Evolutionary conservation across 2,113 vertebrate species (phyloP).

Genomic region (Eulemur rufifrons): DNA sequence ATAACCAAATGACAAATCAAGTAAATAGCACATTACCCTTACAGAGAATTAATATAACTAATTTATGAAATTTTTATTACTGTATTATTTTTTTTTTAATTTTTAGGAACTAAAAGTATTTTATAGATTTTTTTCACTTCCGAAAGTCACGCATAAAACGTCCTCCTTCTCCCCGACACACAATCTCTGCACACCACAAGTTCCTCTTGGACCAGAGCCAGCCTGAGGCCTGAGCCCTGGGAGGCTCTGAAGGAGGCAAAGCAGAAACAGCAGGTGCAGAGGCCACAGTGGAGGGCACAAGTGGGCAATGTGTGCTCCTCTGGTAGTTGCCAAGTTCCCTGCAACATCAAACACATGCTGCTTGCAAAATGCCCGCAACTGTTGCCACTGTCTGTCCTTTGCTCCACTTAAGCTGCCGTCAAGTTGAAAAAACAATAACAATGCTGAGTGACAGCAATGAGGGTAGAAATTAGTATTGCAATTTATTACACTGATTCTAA

Average conservation of each 20-base stretch:
- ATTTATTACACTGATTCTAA: not conserved
- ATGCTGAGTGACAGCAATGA: not conserved
- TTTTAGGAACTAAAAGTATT: not conserved
- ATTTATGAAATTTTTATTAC: not conserved
- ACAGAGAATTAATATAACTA: not conserved
- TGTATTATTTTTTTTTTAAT: not conserved
- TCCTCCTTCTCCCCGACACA: rapidly evolving
- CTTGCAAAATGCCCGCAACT: not conserved
- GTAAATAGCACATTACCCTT: not conserved
- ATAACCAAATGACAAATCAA: slow-evolving; percentile 8
- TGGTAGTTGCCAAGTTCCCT: not conserved
- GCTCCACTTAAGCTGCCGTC: not conserved
- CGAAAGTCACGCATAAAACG: not conserved
- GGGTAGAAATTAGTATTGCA: not conserved
- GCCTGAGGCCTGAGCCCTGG: not conserved
- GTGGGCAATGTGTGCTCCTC: not conserved
- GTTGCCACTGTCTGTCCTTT: not conserved
- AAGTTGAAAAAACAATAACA: not conserved
- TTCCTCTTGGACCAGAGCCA: not conserved
- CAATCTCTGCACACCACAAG: not conserved
- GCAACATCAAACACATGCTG: not conserved
- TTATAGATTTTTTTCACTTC: not conserved
- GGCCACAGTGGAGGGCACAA: not conserved
- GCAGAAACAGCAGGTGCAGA: not conserved
- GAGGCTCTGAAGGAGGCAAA: not conserved